phyloP scores from a whole-genome alignment of 1,140 invertebrate genomes.

The Heliothis subflexa region DNA sequence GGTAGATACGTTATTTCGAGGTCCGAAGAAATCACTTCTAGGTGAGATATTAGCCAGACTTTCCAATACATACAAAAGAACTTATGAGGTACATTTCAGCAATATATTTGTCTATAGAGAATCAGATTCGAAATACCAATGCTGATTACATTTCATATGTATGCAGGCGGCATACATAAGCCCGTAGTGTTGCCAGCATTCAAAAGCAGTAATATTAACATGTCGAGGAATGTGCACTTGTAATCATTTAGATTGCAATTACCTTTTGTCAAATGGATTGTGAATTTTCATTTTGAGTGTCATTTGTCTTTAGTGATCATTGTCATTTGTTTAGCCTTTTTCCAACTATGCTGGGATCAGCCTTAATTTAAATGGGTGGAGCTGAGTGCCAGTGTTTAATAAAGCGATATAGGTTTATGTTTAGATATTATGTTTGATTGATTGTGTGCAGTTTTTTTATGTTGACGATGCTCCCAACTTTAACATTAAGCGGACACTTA shows the following conservation, averaged over 20 bases:
- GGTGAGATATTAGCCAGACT: too few species aligned
- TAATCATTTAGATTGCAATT: conserved; percentile 10
- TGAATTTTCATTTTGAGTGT: not conserved
- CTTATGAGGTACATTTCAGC: not conserved
- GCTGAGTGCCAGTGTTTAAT: too few species aligned
- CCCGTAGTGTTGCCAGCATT: not conserved
- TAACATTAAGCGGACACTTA: too few species aligned
- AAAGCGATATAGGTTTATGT: too few species aligned
- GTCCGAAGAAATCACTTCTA: too few species aligned
- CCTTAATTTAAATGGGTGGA: too few species aligned
- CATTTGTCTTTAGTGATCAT: not conserved
- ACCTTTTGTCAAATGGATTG: not conserved
- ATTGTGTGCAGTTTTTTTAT: too few species aligned
- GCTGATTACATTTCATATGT: conserved; percentile 28
- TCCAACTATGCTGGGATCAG: too few species aligned
- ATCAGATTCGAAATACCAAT: conserved; percentile 1
- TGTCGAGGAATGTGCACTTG: conserved; percentile 24
- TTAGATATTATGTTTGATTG: too few species aligned
- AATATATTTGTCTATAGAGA: conserved; percentile 6
- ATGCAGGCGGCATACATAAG: conserved; percentile 4
- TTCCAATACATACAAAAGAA: not conserved
- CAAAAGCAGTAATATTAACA: conserved; percentile 15
- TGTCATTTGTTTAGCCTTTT: too few species aligned
- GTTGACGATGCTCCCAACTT: too few species aligned
- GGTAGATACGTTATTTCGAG: too few species aligned